Evolutionary conservation across 2,113 vertebrate species (phyloP).

Genomic region (Xiphophorus hellerii): DNA sequence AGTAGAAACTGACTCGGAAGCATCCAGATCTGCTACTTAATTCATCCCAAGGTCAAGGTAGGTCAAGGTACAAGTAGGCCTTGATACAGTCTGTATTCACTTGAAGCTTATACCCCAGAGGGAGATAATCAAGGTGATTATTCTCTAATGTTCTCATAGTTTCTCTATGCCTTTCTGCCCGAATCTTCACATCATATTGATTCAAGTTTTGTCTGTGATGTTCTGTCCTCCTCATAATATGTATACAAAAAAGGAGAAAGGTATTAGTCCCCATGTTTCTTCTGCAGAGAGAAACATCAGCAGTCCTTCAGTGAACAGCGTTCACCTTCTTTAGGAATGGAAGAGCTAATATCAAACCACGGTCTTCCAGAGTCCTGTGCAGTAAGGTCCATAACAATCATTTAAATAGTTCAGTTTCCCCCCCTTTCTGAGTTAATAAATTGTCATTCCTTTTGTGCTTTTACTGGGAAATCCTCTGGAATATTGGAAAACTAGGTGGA

Average conservation of each 20-base stretch:
- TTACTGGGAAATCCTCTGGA: conserved; percentile 40
- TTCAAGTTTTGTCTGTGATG: conserved; percentile 35
- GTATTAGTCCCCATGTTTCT: conserved; percentile 33
- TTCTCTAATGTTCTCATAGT: conserved; percentile 25
- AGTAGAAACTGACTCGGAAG: conserved; percentile 56
- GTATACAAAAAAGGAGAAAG: conserved; percentile 21
- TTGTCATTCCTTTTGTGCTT: conserved; percentile 65
- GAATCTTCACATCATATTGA: conserved; percentile 31
- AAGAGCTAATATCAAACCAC: conserved; percentile 54
- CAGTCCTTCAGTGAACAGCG: conserved; percentile 42
- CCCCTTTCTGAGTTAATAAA: conserved; percentile 20
- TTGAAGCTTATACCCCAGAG: conserved; percentile 23
- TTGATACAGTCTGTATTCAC: conserved; percentile 4
- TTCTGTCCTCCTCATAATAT: conserved; percentile 16
- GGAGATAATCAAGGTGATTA: conserved; percentile 23
- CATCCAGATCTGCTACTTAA: conserved; percentile 64
- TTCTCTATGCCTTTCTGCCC: conserved; percentile 27
- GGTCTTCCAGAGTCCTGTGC: conserved; percentile 53
- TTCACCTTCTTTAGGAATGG: conserved; percentile 48
- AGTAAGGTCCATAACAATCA: conserved; percentile 49
- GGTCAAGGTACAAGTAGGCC: conserved; percentile 33
- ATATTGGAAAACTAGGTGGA: conserved; percentile 23
- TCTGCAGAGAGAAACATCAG: conserved; percentile 25
- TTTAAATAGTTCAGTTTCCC: conserved; percentile 43
- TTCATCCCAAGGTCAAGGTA: conserved; percentile 31